Evolutionary conservation across 2,797 vertebrate species (phyloP).

Genomic region (Malurus leucopterus): DNA sequence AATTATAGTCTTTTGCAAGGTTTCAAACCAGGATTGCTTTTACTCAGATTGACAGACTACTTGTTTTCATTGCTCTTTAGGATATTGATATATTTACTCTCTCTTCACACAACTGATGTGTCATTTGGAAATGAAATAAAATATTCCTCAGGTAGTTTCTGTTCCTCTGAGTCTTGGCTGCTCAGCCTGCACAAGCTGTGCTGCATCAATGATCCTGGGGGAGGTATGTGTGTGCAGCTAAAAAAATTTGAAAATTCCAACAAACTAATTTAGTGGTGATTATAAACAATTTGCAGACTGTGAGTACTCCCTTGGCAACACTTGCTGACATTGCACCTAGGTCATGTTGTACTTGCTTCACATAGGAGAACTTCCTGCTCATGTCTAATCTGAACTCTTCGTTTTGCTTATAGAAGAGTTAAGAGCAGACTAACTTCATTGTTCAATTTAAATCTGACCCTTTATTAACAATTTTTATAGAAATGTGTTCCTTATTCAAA

Average conservation of each 20-base stretch:
- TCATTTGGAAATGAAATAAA: background rate
- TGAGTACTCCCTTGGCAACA: background rate
- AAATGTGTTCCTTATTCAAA: background rate
- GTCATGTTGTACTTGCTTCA: background rate
- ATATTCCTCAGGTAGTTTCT: background rate
- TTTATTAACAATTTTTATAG: background rate
- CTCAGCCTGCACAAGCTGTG: background rate
- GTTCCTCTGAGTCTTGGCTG: background rate
- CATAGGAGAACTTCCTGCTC: background rate
- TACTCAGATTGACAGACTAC: background rate
- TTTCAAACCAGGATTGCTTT: background rate
- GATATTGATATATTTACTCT: background rate
- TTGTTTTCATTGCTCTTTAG: background rate
- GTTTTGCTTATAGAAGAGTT: background rate
- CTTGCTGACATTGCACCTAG: background rate
- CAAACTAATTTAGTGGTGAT: background rate
- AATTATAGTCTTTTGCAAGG: background rate
- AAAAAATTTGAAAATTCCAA: background rate
- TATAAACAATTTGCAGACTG: background rate
- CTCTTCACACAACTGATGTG: background rate
- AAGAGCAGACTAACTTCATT: background rate
- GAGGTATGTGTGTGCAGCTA: background rate
- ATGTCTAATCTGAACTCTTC: background rate
- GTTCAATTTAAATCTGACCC: background rate
- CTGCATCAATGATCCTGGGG: background rate